Conservation (phyloP, 1,140 invertebrate genomes). For the Pogonognathellus flavescens region DNA sequence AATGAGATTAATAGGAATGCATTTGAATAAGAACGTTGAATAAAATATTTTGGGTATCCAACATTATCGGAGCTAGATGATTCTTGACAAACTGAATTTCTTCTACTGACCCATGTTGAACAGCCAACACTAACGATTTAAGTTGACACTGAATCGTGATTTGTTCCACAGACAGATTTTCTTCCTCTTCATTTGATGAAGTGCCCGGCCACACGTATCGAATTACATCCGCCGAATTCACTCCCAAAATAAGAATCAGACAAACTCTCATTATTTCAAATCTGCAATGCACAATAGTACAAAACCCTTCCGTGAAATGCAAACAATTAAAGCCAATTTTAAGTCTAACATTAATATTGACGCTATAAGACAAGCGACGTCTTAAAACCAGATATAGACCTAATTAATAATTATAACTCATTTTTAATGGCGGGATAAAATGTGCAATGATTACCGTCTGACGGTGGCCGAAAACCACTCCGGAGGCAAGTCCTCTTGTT, state of each 20-base stretch:
- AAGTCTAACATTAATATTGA: neutral
- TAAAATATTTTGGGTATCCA: slow-evolving; percentile 57
- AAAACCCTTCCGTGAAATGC: slow-evolving; percentile 1
- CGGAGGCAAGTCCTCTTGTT: slow-evolving; percentile 14
- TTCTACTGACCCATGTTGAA: slow-evolving; percentile 58
- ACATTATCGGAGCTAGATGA: slow-evolving; percentile 46
- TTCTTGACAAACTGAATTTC: slow-evolving; percentile 56
- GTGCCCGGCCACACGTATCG: slow-evolving; percentile 60
- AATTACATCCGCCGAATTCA: slow-evolving; percentile 55
- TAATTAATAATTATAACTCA: too few species aligned
- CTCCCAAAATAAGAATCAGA: slow-evolving; percentile 61
- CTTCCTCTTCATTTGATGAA: neutral
- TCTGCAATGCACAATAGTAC: slow-evolving; percentile 39
- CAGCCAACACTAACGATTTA: slow-evolving; percentile 63
- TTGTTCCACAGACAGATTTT: slow-evolving; percentile 14
- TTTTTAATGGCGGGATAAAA: too few species aligned
- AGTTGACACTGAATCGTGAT: slow-evolving; percentile 42
- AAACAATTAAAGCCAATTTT: neutral
- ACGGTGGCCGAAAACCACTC: neutral
- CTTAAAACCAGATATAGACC: too few species aligned
- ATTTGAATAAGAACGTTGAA: slow-evolving; percentile 50
- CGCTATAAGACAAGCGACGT: too few species aligned
- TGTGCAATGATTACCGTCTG: slow-evolving; percentile 25
- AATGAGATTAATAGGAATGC: neutral
- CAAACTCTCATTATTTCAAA: slow-evolving; percentile 64